A percentile compares a stretch with the other conserved stretches of the same genome.
Evolutionary conservation across 2,113 vertebrate species (phyloP).

Genomic region (Gymnobelideus leadbeateri): DNA sequence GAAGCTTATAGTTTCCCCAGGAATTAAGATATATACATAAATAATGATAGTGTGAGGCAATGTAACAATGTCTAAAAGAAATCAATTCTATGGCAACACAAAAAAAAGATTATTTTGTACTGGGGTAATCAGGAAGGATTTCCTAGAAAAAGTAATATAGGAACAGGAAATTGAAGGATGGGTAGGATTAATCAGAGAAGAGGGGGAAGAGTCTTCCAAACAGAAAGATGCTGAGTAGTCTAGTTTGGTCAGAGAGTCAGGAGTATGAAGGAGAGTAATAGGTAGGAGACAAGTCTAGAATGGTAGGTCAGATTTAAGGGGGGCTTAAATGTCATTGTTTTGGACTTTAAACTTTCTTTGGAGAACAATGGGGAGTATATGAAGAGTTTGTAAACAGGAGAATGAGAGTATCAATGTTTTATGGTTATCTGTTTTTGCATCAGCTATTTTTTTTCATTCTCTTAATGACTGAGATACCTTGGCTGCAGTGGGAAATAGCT

Average conservation of each 20-base stretch:
- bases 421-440: background rate
- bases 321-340: background rate
- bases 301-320: background rate
- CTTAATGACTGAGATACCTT: background rate
- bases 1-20: background rate
- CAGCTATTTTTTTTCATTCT: background rate
- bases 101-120: no score
- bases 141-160: no score
- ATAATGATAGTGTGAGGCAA: background rate
- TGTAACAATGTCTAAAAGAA: background rate
- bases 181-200: no score
- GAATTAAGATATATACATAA: background rate
- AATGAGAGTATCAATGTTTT: background rate
- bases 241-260: background rate
- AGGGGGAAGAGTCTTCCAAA: background rate
- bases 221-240: background rate
- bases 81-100: background rate
- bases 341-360: background rate
- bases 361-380: background rate
- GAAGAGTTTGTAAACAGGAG: background rate
- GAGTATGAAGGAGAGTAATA: background rate
- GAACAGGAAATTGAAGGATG: no score
- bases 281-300: background rate
- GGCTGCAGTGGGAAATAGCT: background rate
- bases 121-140: no score